These are phyloP conservation scores for Nymphalis urticae DNA, from an alignment of 2,888 invertebrate species.

Conservation along the genomic window DNA sequence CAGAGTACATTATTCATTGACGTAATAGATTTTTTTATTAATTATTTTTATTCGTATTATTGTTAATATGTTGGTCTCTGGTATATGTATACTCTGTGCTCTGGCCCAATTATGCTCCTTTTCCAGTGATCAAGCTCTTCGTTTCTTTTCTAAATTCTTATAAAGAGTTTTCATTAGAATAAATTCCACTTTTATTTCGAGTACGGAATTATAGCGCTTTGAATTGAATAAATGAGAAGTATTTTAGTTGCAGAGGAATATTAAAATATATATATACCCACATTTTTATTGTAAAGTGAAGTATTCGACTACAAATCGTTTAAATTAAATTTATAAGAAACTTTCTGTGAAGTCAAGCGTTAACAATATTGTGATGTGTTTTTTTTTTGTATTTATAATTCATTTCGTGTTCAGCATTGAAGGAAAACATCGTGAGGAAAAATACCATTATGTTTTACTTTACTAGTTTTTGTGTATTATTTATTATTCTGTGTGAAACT, in stretches of 20 bases:
- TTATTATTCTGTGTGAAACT: no score
- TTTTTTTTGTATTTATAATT: no score
- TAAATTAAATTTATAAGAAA: neutral
- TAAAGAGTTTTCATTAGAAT: constrained; percentile 36
- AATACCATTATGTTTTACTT: no score
- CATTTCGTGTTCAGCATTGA: no score
- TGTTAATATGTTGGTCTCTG: neutral
- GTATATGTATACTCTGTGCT: constrained; percentile 21
- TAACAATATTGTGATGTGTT: no score
- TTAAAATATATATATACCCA: neutral
- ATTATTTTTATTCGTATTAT: no score
- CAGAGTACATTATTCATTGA: no score
- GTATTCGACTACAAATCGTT: neutral
- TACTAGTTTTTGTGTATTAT: no score
- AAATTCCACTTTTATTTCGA: constrained; percentile 21
- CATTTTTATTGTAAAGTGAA: neutral
- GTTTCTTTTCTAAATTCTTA: constrained; percentile 30
- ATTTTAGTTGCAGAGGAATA: neutral
- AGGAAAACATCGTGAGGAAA: no score
- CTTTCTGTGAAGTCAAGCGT: no score
- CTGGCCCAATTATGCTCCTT: constrained; percentile 25
- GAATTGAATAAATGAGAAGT: constrained; percentile 20
- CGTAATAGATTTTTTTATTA: no score
- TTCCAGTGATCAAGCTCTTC: constrained; percentile 26
- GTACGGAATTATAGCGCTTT: constrained; percentile 17